Base-by-base conservation (phyloP, 2,113 vertebrate genomes). In the Anolis carolinensis region DNA sequence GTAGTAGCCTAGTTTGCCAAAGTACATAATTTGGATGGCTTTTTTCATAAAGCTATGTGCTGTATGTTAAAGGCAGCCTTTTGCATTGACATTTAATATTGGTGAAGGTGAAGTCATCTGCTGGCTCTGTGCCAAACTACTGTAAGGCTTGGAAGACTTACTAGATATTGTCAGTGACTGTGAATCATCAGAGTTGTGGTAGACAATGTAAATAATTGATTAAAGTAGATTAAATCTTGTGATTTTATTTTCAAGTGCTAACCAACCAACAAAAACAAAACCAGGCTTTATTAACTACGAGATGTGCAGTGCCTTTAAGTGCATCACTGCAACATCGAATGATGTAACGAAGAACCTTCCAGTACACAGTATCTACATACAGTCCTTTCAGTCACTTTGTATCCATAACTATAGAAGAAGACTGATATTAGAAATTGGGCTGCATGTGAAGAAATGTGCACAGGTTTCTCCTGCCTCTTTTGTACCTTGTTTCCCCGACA, bases 1-100 rank as follows among this genome's bases (percentile, higher is more conserved):
- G 1, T 48, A 1, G 76, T 79, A 20, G 48, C 63, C 7, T 7
- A 20, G 25, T 14, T 67, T 27, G 18, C 90, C 82, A 87, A 0
- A 82, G 13, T 39, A 14, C 81, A 36, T 32, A 62, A 87, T 83
- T 89, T 86, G 88, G 62, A 84, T 92, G 0, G 30, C 89, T 92
- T 83, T 67, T 68, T 6, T 82, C 9, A 84, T 87, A 32, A 52
- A 9, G 2, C 79, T 85, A 93, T 81, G 76, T 79, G 39, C 71
- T 83, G 1, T 79, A 76, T 79, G 81, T 80, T 87, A 39, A 48
- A 88, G 2, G 30, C 14, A 88, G 44, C 65, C 7, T 90, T 86
- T 59, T 90, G 14, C 0, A 84, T 77, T 91, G 79, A 82, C 50
- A 79, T 10, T 50, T 21, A 82, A 30, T 86, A 70, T 52, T 91